Conservation (phyloP, 2,113 vertebrate species). For the Halichoerus grypus region DNA sequence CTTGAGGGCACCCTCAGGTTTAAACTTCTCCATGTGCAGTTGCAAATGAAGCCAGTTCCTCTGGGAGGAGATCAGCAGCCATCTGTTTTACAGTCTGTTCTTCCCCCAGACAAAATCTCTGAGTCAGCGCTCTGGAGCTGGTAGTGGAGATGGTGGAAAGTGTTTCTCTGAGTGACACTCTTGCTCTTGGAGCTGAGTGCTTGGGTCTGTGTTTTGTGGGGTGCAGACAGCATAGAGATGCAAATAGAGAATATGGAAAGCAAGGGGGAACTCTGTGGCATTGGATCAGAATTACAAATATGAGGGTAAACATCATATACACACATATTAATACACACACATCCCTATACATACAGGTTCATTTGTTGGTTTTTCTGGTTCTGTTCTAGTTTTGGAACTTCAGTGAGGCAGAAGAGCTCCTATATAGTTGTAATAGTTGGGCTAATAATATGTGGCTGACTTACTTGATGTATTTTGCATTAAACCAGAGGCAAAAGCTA, state of each 20-base stretch:
- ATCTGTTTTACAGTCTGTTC: conserved; percentile 39
- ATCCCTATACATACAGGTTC: not conserved
- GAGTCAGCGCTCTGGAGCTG: not conserved
- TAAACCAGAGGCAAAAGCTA: not conserved
- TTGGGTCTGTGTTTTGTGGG: not conserved
- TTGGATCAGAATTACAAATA: not conserved
- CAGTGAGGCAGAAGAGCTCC: not conserved
- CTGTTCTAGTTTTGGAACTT: not conserved
- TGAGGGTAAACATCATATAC: not conserved
- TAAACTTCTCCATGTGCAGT: not conserved
- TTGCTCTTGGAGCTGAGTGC: not conserved
- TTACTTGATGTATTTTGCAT: not conserved
- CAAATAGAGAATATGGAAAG: not conserved
- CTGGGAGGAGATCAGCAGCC: not conserved
- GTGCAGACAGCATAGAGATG: not conserved
- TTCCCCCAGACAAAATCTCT: not conserved
- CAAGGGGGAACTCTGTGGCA: not conserved
- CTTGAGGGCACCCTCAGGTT: not conserved
- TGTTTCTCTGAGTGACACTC: not conserved
- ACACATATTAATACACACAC: not conserved
- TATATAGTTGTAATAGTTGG: not conserved
- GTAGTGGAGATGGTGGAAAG: not conserved
- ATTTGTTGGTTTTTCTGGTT: not conserved
- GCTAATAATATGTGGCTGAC: not conserved
- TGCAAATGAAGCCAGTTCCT: conserved; percentile 31